These are phyloP conservation scores for Heptranchias perlo DNA, from an alignment of 2,113 vertebrate genomes.

Conservation along the genomic window DNA sequence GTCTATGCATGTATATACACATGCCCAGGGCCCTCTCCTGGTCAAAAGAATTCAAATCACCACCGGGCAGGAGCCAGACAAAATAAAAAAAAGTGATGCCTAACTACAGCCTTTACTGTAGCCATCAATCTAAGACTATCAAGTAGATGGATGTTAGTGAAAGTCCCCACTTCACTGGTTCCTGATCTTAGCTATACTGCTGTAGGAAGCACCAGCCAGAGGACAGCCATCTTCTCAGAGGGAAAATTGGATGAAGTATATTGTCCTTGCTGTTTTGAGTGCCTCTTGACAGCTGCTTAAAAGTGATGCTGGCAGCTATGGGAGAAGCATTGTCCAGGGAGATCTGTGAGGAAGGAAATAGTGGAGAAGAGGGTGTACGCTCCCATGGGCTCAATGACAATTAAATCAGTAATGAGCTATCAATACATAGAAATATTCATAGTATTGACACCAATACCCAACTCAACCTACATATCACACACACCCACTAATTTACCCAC, in stretches of 20 bases:
- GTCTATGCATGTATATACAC: too few species aligned
- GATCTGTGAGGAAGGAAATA: not conserved
- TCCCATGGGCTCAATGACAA: not conserved
- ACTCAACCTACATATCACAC: not conserved
- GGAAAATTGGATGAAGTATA: not conserved
- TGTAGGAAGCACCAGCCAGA: not conserved
- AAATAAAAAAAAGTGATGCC: not conserved
- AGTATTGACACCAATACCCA: not conserved
- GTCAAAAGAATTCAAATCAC: not conserved
- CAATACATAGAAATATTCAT: not conserved
- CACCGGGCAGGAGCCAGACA: not conserved
- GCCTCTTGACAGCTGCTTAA: not conserved
- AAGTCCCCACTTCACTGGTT: not conserved
- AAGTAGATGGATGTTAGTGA: not conserved
- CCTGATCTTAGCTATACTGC: not conserved
- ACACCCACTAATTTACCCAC: not conserved
- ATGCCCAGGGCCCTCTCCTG: too few species aligned
- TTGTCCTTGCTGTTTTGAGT: not conserved
- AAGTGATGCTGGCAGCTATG: not conserved
- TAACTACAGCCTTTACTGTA: not conserved
- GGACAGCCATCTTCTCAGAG: too few species aligned
- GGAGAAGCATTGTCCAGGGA: not conserved
- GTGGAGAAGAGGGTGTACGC: not conserved
- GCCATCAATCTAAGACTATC: not conserved
- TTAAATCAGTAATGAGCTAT: too few species aligned